Base-by-base conservation (phyloP, 2,888 invertebrate species). In the Eugnorisma glareosa region DNA sequence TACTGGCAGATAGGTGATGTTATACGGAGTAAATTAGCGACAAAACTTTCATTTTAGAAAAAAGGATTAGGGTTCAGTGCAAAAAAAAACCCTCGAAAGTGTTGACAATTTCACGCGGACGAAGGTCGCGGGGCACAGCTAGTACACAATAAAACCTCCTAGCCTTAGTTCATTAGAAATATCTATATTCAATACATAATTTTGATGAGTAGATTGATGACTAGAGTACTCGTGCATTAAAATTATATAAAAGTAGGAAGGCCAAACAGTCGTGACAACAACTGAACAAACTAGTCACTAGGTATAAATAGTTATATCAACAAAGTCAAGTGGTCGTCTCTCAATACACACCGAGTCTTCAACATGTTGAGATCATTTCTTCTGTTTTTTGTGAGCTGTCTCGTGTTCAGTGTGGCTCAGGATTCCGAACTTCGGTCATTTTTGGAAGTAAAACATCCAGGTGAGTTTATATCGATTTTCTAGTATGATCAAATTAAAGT, bases 321-420 rank as follows among this genome's bases (percentile, higher is more conserved):
- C 45, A 18, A 35, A 21, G 21, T 35, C 13, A 13, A 51, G 40
- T 0, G 7, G 24, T 31, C 2, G 68, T 57, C 18, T 35, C 28
- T 43, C 40, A 75, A 13, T 61, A 35, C 13, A 61, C 40, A 40
- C 37, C 24, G 31, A 31, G 40, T 40, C 40, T 31, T 37, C 43
- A 45, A 74, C 35, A 76, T 76, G 76, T 74, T 66, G 24, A 37
- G 43, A 66, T 8, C 28, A 61, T 67, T 28, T 24, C n/a, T 75
- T 48, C 40, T 68, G 21, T 51, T 77, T 7, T 61, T 68, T 51
- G n/a, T 77, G 24, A 28, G 76, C 51, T 35, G 40, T n/a, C 18
- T 75, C 24, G 48, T 1, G 8, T 28, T 68, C 5, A 35, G 48
- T 51, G 35, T 28, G 10, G 48, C 43, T 28, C n/a, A 18, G 15